Percentiles rank a stretch among this genome's conserved stretches.
These are phyloP conservation scores for Hirudo medicinalis DNA, from an alignment of 1,140 invertebrate genomes.

Conservation along the genomic window DNA sequence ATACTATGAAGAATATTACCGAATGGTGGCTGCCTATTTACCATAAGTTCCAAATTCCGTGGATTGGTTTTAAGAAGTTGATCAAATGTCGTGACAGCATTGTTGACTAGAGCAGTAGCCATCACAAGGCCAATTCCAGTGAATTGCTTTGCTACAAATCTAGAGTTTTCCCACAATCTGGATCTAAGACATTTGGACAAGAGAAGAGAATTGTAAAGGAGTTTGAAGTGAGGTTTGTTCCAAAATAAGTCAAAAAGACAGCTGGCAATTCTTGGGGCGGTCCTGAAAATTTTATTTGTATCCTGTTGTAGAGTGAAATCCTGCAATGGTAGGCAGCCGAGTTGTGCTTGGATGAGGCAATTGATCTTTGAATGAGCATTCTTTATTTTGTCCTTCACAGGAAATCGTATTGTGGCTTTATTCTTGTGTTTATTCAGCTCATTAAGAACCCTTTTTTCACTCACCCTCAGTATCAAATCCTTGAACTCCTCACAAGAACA, in stretches of 20 bases:
- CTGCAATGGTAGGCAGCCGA: conserved; percentile 54
- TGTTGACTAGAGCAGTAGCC: conserved; percentile 50
- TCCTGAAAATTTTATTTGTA: conserved; percentile 53
- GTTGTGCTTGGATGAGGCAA: conserved; percentile 56
- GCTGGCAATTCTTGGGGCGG: conserved; percentile 53
- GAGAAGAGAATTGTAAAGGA: conserved; percentile 48
- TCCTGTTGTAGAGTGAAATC: conserved; percentile 57
- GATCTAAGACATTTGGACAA: conserved; percentile 54
- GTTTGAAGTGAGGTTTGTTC: conserved; percentile 30
- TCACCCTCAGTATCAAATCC: conserved; percentile 49
- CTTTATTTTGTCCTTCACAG: conserved; percentile 50
- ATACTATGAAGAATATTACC: conserved; percentile 40
- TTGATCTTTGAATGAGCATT: conserved; percentile 53
- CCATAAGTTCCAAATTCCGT: conserved; percentile 55
- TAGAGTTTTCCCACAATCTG: conserved; percentile 61
- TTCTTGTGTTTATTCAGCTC: conserved; percentile 49
- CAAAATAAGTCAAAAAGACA: conserved; percentile 45
- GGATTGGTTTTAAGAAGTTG: conserved; percentile 54
- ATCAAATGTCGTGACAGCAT: conserved; percentile 54
- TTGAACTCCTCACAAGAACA: conserved; percentile 49
- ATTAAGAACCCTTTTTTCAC: conserved; percentile 51
- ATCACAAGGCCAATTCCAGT: conserved; percentile 54
- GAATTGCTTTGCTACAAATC: conserved; percentile 55
- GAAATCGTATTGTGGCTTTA: conserved; percentile 47
- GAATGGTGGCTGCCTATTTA: conserved; percentile 46